These are phyloP conservation scores for Struthio camelus DNA, from an alignment of 2,113 vertebrate genomes.

Conservation along the genomic window DNA sequence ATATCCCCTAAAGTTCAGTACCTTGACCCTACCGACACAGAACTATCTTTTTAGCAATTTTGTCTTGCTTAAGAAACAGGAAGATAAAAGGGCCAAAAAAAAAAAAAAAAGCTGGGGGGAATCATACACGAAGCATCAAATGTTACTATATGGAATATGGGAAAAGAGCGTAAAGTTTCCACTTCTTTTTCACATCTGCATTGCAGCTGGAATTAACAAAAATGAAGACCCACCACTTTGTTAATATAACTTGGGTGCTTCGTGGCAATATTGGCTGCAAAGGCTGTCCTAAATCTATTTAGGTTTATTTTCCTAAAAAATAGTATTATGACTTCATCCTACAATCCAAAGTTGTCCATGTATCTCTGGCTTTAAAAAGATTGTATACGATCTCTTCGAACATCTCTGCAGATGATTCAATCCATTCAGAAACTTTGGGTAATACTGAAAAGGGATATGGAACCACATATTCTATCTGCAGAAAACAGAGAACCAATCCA, in stretches of 20 bases:
- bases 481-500: neutral
- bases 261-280: neutral
- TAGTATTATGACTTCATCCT: neutral
- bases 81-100: neutral
- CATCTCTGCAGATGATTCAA: neutral
- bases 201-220: neutral
- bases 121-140: neutral
- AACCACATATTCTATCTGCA: neutral
- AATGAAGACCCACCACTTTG: neutral
- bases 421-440: neutral
- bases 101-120: fast-evolving
- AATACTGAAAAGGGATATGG: neutral
- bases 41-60: constrained; percentile 5
- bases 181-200: neutral
- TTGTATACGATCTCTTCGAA: neutral
- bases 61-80: neutral
- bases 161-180: neutral
- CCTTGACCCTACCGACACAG: constrained; percentile 26
- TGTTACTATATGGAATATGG: neutral
- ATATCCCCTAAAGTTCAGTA: neutral
- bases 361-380: neutral
- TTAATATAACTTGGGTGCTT: neutral
- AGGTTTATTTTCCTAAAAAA: neutral
- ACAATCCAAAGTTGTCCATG: neutral
- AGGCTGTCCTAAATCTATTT: neutral